phyloP scores from a whole-genome alignment of 2,888 invertebrate species.

The Willowsia nigromaculata region DNA sequence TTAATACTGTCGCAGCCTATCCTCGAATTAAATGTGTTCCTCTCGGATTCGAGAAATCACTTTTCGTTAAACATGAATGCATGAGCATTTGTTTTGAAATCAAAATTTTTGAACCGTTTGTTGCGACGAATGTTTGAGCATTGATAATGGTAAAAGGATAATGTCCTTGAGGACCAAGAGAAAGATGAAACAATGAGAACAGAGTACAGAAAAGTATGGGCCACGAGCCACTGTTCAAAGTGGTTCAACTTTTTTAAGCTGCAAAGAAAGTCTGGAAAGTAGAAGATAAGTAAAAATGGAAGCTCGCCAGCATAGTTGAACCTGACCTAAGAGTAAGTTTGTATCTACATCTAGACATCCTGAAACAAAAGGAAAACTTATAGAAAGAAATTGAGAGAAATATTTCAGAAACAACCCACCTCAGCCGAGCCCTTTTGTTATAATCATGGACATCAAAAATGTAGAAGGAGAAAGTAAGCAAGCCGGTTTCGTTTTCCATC shows the following conservation, averaged over 20 bases:
- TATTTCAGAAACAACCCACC: too few relatives aligned
- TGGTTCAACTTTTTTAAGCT: not conserved
- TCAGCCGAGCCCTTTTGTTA: too few relatives aligned
- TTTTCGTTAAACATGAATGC: not conserved
- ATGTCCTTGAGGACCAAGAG: not conserved
- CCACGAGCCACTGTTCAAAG: too few relatives aligned
- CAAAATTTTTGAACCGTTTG: not conserved
- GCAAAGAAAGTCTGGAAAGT: slow-evolving; percentile 3
- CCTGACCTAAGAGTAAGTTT: slow-evolving; percentile 37
- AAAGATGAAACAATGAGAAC: not conserved
- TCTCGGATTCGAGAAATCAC: too few relatives aligned
- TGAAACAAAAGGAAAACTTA: too few relatives aligned
- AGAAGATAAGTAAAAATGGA: slow-evolving; percentile 8
- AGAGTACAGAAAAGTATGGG: not conserved
- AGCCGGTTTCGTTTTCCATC: too few relatives aligned
- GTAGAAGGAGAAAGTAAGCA: too few relatives aligned
- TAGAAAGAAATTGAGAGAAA: too few relatives aligned
- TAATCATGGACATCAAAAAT: too few relatives aligned
- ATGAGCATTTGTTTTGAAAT: not conserved
- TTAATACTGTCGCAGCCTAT: too few relatives aligned
- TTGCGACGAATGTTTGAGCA: not conserved
- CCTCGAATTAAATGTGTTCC: too few relatives aligned
- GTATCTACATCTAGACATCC: too few relatives aligned
- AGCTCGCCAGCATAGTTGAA: slow-evolving; percentile 7
- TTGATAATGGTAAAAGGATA: not conserved